Evolutionary conservation across 2,888 invertebrate genomes (phyloP).

Genomic region (Mesopsocus fuscifrons): DNA sequence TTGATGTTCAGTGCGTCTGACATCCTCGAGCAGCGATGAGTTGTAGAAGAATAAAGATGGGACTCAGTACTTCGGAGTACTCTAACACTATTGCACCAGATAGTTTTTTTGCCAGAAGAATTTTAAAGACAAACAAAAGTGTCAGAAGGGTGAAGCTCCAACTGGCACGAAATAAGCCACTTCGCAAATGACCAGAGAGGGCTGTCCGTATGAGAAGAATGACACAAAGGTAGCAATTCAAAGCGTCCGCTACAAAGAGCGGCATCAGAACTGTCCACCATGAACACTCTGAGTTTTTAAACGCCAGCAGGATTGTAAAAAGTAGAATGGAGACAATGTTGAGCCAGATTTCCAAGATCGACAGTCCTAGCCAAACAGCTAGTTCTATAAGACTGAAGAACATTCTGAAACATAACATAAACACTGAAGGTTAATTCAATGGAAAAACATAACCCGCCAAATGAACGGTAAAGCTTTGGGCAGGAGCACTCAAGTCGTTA

Average conservation of each 20-base stretch:
- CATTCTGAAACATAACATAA: slow-evolving; percentile 30
- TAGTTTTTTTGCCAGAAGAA: slow-evolving; percentile 72
- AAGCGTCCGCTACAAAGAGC: slow-evolving; percentile 76
- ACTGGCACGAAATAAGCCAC: slow-evolving; percentile 25
- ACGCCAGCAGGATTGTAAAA: slow-evolving; percentile 63
- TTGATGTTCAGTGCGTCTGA: slow-evolving; percentile 66
- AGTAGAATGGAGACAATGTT: slow-evolving; percentile 65
- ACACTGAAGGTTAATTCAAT: too few species aligned
- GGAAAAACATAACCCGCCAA: too few species aligned
- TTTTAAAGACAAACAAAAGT: slow-evolving; percentile 76
- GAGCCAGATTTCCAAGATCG: slow-evolving; percentile 88
- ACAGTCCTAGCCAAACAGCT: slow-evolving; percentile 83
- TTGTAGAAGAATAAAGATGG: slow-evolving; percentile 75
- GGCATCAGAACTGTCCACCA: slow-evolving; percentile 90
- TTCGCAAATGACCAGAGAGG: slow-evolving; percentile 54
- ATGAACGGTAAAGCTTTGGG: too few species aligned
- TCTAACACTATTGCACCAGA: slow-evolving; percentile 63
- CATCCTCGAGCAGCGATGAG: slow-evolving; percentile 83
- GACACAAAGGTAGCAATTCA: slow-evolving; percentile 86
- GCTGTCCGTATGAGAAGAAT: slow-evolving; percentile 89
- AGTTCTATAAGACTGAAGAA: slow-evolving; percentile 78
- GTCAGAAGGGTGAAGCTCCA: slow-evolving; percentile 72
- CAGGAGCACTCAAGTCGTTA: too few species aligned
- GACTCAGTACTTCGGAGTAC: slow-evolving; percentile 83
- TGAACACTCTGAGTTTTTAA: slow-evolving; percentile 26